phyloP scores from a whole-genome alignment of 2,113 vertebrate species.

The Myotis lucifugus region DNA sequence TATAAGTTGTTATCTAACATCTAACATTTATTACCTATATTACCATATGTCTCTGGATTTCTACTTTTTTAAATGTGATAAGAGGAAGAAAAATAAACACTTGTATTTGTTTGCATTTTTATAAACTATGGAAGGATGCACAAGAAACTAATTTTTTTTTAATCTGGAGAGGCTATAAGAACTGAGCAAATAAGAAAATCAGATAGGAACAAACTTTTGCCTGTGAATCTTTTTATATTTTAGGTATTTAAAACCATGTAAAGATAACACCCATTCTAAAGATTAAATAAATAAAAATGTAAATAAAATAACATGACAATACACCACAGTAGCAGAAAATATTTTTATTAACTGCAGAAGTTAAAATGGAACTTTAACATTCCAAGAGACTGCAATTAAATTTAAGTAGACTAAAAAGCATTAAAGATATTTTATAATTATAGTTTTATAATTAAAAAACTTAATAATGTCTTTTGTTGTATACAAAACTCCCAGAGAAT shows the following conservation, averaged over 20 bases:
- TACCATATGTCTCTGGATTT: background rate
- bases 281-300: slow-evolving; percentile 39
- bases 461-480: slow-evolving; percentile 4
- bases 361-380: slow-evolving; percentile 38
- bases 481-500: slow-evolving; percentile 50
- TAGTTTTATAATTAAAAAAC: slow-evolving; percentile 28
- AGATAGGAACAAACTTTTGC: background rate
- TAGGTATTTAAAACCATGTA: slow-evolving; percentile 26
- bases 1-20: background rate
- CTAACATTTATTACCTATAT: background rate
- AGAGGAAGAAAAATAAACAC: background rate
- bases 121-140: background rate
- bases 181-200: background rate
- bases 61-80: background rate
- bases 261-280: background rate
- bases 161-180: background rate
- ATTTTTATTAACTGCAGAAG: slow-evolving; percentile 28
- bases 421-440: slow-evolving; percentile 50
- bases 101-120: background rate
- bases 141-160: slow-evolving; percentile 2
- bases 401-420: background rate
- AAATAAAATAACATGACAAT: slow-evolving; percentile 24
- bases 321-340: background rate
- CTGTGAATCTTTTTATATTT: background rate
- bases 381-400: slow-evolving; percentile 28